These are phyloP conservation scores for Danio tinwini DNA, from an alignment of 2,797 vertebrate species.

Conservation along the genomic window DNA sequence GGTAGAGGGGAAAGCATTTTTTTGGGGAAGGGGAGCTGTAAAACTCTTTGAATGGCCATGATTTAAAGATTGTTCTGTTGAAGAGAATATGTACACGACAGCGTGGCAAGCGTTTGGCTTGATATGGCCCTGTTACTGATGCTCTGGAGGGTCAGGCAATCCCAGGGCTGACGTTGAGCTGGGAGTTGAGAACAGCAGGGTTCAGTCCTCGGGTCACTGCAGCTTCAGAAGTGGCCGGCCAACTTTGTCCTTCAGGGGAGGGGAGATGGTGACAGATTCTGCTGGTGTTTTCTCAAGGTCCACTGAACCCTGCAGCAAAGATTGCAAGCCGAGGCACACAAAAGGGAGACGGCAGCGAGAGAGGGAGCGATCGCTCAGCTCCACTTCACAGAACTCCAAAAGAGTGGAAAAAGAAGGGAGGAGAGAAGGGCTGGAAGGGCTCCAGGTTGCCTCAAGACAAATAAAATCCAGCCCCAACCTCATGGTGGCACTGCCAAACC, in stretches of 20 bases:
- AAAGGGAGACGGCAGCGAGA: conserved; percentile 60
- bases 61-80: conserved; percentile 7
- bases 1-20: conserved; percentile 12
- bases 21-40: background rate
- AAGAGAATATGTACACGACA: conserved; percentile 61
- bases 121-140: conserved; percentile 66
- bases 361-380: conserved; percentile 72
- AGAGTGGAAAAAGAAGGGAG: conserved; percentile 58
- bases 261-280: conserved; percentile 74
- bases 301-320: conserved; percentile 78
- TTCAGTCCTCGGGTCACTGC: conserved; percentile 78
- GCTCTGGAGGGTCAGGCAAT: conserved; percentile 75
- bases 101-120: conserved; percentile 64
- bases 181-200: conserved; percentile 77
- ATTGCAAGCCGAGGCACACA: conserved; percentile 68
- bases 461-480: conserved; percentile 73
- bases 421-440: conserved; percentile 64
- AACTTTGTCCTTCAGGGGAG: conserved; percentile 76
- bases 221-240: conserved; percentile 78
- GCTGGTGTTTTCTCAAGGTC: conserved; percentile 81
- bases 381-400: conserved; percentile 76
- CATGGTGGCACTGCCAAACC: conserved; percentile 79
- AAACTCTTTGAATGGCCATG: background rate
- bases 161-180: conserved; percentile 74
- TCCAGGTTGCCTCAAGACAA: conserved; percentile 71